These are phyloP conservation scores for Mobula hypostoma DNA, from an alignment of 2,113 vertebrate genomes.

Conservation along the genomic window DNA sequence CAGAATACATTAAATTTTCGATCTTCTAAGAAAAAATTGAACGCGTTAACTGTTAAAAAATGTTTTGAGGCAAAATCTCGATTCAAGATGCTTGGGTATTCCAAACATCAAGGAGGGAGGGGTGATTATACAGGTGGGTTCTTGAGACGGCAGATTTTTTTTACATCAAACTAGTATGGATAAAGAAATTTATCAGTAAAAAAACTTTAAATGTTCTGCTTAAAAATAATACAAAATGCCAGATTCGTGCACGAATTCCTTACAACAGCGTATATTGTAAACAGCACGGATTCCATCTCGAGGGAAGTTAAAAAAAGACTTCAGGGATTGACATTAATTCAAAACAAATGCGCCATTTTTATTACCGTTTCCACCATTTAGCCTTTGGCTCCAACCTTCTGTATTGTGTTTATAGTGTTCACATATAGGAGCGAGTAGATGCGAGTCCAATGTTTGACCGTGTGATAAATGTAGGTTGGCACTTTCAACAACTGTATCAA, in stretches of 20 bases:
- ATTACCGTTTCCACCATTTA: not conserved
- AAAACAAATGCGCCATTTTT: slow-evolving; percentile 23
- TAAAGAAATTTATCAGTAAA: not conserved
- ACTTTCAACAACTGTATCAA: slow-evolving; percentile 36
- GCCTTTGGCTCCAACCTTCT: not conserved
- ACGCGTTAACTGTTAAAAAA: not conserved
- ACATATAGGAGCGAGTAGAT: not conserved
- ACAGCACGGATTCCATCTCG: not conserved
- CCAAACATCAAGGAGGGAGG: not conserved
- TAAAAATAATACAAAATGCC: not conserved
- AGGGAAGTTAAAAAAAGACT: not conserved
- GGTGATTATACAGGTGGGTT: not conserved
- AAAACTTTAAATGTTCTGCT: not conserved
- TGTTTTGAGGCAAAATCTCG: not conserved
- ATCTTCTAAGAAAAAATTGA: not conserved
- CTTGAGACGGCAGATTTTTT: not conserved
- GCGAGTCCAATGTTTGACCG: slow-evolving; percentile 12
- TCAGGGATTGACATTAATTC: slow-evolving; percentile 21
- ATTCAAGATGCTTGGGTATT: not conserved
- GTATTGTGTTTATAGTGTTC: slow-evolving; percentile 18
- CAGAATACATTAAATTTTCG: not conserved
- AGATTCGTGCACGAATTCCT: not conserved
- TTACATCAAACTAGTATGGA: not conserved
- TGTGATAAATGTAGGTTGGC: slow-evolving; percentile 34
- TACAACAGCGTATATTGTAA: not conserved